Base-by-base conservation (phyloP, 2,113 vertebrate species). In the Lasiurus borealis region DNA sequence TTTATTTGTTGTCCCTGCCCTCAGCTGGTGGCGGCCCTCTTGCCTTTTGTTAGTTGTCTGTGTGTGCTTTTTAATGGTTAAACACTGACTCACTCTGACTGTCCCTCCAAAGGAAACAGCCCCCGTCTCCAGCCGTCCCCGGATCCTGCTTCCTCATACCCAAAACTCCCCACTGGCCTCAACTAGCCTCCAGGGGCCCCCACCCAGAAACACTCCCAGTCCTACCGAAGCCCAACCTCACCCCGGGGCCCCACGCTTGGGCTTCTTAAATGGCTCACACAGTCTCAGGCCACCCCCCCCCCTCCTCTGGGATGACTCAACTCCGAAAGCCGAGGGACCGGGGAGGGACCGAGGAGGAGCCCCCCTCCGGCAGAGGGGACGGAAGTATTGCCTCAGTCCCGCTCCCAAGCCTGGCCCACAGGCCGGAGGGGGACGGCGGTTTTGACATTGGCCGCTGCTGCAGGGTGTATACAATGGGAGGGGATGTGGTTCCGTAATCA, bases 1-100 rank as follows among this genome's bases (percentile, higher is more conserved):
- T 98, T 98, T 98, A 98, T 98, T 98, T 98, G 98, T 97, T 97
- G 85, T 85, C 86, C 95, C 96, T 78, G 72, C 94, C 87, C 77
- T 92, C 72, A 69, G 97, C 97, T 82, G 29, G 88, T 16, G 90
- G 95, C 23, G 29, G 86, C 89, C 93, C 96, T 93, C 78, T 82
- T 92, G 88, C 95, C 94, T 97, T 97, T 97, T 97, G 95, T 97
- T 95, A 96, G 96, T 94, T 91, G 88, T 85, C 48, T 85, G 82
- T 86, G 77, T 95, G 69, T 92, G 93, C 64, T 97, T 98, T 97
- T 97, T 97, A 97, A 98, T 98, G 98, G 98, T 98, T 98, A 97
- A 98, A 98, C 96, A 98, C 98, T 98, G 98, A 98, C 97, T 98
- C 98, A 98, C 97, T 98, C 97, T 97, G 98, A 98, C 98, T 97